Percentiles rank a stretch among this genome's conserved stretches.
Evolutionary conservation across 2,797 vertebrate genomes (phyloP).

Genomic region (Diceros bicornis): DNA sequence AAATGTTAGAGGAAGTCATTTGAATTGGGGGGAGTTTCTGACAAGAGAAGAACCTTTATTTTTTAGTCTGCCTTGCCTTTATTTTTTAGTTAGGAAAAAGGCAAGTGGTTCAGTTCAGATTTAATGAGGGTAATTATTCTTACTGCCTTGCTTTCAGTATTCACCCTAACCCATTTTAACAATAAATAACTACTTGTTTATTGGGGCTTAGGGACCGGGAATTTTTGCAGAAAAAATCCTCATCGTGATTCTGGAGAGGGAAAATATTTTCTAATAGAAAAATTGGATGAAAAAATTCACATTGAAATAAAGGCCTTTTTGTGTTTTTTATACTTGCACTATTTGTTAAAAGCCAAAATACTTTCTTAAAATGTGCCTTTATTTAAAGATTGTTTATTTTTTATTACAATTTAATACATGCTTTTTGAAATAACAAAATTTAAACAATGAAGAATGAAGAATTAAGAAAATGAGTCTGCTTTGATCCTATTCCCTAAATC

Average conservation of each 20-base stretch:
- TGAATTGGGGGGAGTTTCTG: slow-evolving; percentile 26
- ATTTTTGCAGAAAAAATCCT: slow-evolving; percentile 54
- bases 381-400: slow-evolving; percentile 65
- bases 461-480: background rate
- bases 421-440: slow-evolving; percentile 54
- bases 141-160: slow-evolving; percentile 58
- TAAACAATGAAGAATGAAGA: slow-evolving; percentile 31
- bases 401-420: slow-evolving; percentile 32
- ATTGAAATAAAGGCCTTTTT: slow-evolving; percentile 60
- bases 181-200: slow-evolving; percentile 65
- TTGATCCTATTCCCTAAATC: slow-evolving; percentile 7
- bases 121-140: slow-evolving; percentile 69
- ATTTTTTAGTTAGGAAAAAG: slow-evolving; percentile 56
- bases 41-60: slow-evolving; percentile 32
- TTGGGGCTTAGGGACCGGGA: slow-evolving; percentile 18
- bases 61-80: slow-evolving; percentile 6
- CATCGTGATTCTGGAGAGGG: slow-evolving; percentile 11
- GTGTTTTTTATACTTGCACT: slow-evolving; percentile 4
- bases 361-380: slow-evolving; percentile 38
- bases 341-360: slow-evolving; percentile 59
- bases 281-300: slow-evolving; percentile 53
- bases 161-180: slow-evolving; percentile 40
- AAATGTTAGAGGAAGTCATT: background rate
- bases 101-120: slow-evolving; percentile 58
- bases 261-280: slow-evolving; percentile 53